Conservation (phyloP, 2,888 invertebrate genomes). For the Tinea pellionella region DNA sequence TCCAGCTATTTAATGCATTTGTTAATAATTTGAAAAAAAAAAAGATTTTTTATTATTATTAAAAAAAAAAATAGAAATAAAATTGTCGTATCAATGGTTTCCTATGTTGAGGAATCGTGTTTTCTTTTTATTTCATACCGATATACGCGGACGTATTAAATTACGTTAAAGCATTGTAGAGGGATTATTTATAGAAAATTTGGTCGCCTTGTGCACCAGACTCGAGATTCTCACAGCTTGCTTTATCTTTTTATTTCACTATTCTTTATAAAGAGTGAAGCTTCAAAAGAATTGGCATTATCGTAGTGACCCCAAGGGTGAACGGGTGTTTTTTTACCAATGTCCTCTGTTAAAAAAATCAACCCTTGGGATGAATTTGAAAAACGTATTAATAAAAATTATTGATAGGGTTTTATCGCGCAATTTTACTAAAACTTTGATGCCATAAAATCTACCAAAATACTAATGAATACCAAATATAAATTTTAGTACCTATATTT, state of each 20-base stretch:
- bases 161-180: slow-evolving; percentile 57
- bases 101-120: slow-evolving; percentile 25
- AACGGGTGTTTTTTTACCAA: neutral
- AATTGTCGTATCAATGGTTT: slow-evolving; percentile 33
- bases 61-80: neutral
- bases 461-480: too few species aligned
- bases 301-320: neutral
- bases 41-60: neutral
- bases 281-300: neutral
- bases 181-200: slow-evolving; percentile 68
- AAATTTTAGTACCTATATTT: too few species aligned
- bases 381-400: neutral
- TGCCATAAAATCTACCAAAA: too few species aligned
- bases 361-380: neutral
- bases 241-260: neutral
- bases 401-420: neutral
- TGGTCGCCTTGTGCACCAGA: slow-evolving; percentile 49
- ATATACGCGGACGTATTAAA: slow-evolving; percentile 60
- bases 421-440: too few species aligned
- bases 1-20: too few species aligned
- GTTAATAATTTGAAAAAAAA: too few species aligned
- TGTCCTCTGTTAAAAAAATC: neutral
- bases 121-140: slow-evolving; percentile 52
- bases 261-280: neutral
- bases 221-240: slow-evolving; percentile 26